These are phyloP conservation scores for Sylvia atricapilla DNA, from an alignment of 2,113 vertebrate genomes.

Conservation along the genomic window DNA sequence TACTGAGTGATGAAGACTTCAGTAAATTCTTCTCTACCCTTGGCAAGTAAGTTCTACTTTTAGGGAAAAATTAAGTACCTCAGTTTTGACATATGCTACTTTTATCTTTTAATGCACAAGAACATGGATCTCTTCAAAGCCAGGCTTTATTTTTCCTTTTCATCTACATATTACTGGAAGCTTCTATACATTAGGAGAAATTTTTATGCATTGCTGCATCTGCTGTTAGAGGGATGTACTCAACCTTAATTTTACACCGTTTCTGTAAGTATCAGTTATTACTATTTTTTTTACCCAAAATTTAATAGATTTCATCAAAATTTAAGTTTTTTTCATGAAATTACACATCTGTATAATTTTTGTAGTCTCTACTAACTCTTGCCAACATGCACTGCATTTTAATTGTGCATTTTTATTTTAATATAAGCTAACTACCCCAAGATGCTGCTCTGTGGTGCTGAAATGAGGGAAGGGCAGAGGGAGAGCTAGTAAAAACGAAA, in stretches of 20 bases:
- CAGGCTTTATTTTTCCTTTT: neutral
- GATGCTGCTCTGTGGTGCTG: neutral
- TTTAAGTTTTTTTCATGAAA: neutral
- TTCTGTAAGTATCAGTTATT: neutral
- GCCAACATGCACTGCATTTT: neutral
- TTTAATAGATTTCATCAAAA: neutral
- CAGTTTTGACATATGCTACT: neutral
- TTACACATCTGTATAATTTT: neutral
- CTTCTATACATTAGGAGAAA: neutral
- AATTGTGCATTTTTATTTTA: neutral
- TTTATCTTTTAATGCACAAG: neutral
- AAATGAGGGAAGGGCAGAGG: neutral
- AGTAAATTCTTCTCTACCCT: neutral
- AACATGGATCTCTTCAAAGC: neutral
- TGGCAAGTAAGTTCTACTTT: neutral
- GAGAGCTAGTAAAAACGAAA: slow-evolving; percentile 1
- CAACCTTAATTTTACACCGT: neutral
- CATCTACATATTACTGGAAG: neutral
- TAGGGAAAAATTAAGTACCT: neutral
- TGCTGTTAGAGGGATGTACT: neutral
- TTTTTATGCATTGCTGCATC: neutral
- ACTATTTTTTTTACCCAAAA: neutral
- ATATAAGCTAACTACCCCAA: neutral
- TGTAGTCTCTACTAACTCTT: neutral
- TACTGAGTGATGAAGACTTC: neutral